These are phyloP conservation scores for Cyaniris semiargus DNA, from an alignment of 2,888 invertebrate species.

Conservation along the genomic window DNA sequence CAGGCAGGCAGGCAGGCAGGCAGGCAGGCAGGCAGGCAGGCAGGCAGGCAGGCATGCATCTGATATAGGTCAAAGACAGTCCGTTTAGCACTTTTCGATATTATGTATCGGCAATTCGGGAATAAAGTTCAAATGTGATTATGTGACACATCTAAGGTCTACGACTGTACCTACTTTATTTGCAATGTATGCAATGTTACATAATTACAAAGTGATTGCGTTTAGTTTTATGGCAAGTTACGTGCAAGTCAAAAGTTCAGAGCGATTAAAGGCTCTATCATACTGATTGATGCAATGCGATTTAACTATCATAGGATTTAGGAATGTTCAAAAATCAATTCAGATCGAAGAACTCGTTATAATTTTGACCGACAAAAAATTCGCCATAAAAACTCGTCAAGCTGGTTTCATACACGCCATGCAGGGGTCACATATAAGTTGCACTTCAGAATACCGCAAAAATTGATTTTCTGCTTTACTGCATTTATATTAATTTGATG, in stretches of 20 bases:
- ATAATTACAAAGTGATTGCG: not conserved
- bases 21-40: too few relatives aligned
- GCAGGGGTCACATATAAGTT: not conserved
- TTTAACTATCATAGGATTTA: not conserved
- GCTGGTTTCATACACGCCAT: not conserved
- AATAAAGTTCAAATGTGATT: too few relatives aligned
- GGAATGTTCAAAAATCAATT: not conserved
- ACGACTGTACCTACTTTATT: not conserved
- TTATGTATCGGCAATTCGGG: too few relatives aligned
- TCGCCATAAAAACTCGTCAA: not conserved
- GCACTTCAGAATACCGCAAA: not conserved
- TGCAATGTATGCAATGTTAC: not conserved
- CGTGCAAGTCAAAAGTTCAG: slow-evolving; percentile 14
- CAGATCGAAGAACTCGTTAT: not conserved
- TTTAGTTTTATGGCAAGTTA: not conserved
- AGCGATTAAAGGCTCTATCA: not conserved
- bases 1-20: too few relatives aligned
- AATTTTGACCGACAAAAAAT: not conserved
- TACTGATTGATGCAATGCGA: not conserved
- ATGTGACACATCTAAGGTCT: too few relatives aligned
- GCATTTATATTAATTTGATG: not conserved
- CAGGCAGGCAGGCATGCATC: too few relatives aligned
- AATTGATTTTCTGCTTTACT: not conserved
- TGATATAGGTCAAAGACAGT: too few relatives aligned
- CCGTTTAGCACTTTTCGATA: too few relatives aligned